Conservation (phyloP, 1,140 invertebrate species). For the Psilanteris sp. region DNA sequence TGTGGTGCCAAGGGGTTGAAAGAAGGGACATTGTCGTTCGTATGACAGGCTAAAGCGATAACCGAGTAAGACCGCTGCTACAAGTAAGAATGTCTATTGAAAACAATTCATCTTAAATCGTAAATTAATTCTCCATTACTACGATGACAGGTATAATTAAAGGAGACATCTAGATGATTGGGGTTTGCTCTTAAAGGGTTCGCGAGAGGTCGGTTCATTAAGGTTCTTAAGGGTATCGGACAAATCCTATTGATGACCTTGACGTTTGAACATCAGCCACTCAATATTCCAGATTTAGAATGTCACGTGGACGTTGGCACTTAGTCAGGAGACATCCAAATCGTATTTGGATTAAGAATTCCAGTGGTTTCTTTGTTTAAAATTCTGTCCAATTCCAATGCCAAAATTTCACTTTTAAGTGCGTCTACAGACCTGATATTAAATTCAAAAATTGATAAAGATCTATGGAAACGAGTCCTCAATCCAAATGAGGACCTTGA, state of each 20-base stretch:
- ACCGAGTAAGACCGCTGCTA: conserved; percentile 50
- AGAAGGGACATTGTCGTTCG: conserved; percentile 61
- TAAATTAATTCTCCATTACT: conserved; percentile 59
- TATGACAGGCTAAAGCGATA: conserved; percentile 60
- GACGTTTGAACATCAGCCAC: neutral
- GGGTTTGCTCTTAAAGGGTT: conserved; percentile 29
- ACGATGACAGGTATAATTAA: conserved; percentile 54
- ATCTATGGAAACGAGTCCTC: no score
- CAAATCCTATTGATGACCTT: conserved; percentile 11
- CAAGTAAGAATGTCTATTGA: conserved; percentile 58
- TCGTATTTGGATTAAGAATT: no score
- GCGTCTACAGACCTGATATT: no score
- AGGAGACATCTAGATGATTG: conserved; percentile 34
- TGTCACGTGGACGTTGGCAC: neutral
- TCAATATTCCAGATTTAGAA: conserved; percentile 8
- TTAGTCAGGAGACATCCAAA: neutral
- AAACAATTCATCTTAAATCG: conserved; percentile 61
- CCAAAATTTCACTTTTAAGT: no score
- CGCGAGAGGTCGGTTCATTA: conserved; percentile 23
- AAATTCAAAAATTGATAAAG: no score
- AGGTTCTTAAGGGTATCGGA: conserved; percentile 5
- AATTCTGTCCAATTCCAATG: no score
- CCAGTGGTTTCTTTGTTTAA: no score
- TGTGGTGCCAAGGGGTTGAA: conserved; percentile 60
- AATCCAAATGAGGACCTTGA: no score